A percentile compares a stretch with the other conserved stretches of the same genome.
Evolutionary conservation across 2,888 invertebrate genomes (phyloP).

Genomic region (Ophraella communa): DNA sequence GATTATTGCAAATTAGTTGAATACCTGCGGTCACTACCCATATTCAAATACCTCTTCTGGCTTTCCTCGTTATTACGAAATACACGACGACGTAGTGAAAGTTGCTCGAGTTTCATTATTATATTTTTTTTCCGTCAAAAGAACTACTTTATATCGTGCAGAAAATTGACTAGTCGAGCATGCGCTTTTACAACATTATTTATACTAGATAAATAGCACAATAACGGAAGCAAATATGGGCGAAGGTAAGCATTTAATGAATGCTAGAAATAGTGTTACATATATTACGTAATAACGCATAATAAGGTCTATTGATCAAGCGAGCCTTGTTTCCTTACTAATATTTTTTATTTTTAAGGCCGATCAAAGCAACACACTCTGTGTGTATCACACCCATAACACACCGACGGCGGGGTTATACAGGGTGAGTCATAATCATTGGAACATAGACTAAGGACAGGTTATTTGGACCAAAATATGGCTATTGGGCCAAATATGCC

Average conservation of each 20-base stretch:
- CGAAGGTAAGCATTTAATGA: slow-evolving; percentile 16
- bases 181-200: background rate
- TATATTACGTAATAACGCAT: slow-evolving; percentile 18
- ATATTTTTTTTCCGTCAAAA: background rate
- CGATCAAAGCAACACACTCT: too few relatives aligned
- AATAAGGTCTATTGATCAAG: slow-evolving; percentile 14
- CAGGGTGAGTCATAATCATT: too few relatives aligned
- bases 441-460: too few relatives aligned
- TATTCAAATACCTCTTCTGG: background rate
- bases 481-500: too few relatives aligned
- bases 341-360: slow-evolving; percentile 22
- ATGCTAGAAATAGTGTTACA: slow-evolving; percentile 14
- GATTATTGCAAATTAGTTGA: too few relatives aligned
- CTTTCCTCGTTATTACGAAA: background rate
- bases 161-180: background rate
- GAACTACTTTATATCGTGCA: background rate
- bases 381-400: too few relatives aligned
- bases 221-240: slow-evolving; percentile 14
- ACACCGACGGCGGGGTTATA: too few relatives aligned
- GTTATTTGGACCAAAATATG: too few relatives aligned
- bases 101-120: background rate
- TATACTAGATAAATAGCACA: background rate
- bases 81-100: background rate
- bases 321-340: slow-evolving; percentile 21
- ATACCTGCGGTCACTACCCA: too few relatives aligned